Percentiles rank a stretch among this genome's conserved stretches.
Conservation (phyloP, 2,113 vertebrate genomes). For the Fukomys damarensis region DNA sequence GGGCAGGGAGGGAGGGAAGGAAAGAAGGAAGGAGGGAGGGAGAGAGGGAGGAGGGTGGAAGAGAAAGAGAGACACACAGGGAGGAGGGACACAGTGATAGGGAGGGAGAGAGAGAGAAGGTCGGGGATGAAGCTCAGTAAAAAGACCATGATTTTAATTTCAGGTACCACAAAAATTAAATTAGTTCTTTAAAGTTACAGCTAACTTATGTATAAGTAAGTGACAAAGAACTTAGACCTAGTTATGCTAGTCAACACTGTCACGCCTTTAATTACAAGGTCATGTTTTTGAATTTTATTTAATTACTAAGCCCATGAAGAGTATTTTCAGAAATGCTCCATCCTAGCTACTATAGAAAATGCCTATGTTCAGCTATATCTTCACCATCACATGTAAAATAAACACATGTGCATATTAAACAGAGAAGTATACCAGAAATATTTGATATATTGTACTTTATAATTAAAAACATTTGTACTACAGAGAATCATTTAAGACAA, state of each 20-base stretch:
- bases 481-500: neutral
- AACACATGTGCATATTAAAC: neutral
- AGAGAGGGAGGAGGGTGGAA: too few species aligned
- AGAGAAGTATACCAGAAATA: neutral
- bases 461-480: neutral
- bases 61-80: too few species aligned
- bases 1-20: too few species aligned
- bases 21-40: too few species aligned
- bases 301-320: neutral
- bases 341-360: neutral
- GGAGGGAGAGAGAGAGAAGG: neutral
- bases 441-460: neutral
- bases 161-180: neutral
- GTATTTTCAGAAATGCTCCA: neutral
- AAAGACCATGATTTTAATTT: neutral
- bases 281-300: neutral
- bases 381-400: neutral
- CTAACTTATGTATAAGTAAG: neutral
- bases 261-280: neutral
- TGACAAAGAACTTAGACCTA: neutral
- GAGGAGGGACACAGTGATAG: too few species aligned
- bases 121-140: neutral
- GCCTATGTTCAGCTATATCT: neutral
- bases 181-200: neutral
- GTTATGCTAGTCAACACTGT: neutral